Conservation (phyloP, 2,888 invertebrate genomes). For the Pammene aurita region DNA sequence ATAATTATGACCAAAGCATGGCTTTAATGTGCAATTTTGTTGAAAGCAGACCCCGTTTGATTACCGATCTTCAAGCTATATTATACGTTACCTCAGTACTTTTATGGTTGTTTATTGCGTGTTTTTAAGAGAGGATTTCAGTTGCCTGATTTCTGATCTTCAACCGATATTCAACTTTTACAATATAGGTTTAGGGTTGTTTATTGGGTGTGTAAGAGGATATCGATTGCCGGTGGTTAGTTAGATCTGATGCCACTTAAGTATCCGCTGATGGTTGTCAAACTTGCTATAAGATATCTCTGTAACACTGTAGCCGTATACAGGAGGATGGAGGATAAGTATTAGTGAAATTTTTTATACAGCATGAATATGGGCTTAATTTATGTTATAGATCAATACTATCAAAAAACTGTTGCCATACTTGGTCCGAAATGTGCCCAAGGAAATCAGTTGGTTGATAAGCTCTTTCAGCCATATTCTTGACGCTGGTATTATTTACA, state of each 20-base stretch:
- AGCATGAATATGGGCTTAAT: too few species aligned
- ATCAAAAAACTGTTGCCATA: too few species aligned
- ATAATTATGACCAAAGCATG: constrained; percentile 48
- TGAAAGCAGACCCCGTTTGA: constrained; percentile 45
- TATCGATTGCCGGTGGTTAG: constrained; percentile 45
- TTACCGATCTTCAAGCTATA: background rate
- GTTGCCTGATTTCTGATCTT: constrained; percentile 42
- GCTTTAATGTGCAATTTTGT: constrained; percentile 53
- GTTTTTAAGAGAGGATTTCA: constrained; percentile 41
- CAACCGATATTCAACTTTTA: background rate
- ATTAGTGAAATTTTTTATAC: too few species aligned
- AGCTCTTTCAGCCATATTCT: too few species aligned
- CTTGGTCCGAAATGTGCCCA: too few species aligned
- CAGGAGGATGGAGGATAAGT: background rate
- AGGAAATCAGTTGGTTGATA: too few species aligned
- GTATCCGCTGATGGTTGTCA: constrained; percentile 56
- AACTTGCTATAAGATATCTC: constrained; percentile 44
- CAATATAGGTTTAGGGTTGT: constrained; percentile 19
- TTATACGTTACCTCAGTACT: background rate
- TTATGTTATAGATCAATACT: too few species aligned
- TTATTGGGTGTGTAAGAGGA: constrained; percentile 39
- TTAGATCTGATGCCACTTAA: constrained; percentile 48
- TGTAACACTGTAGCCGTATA: constrained; percentile 2
- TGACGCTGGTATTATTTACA: too few species aligned
- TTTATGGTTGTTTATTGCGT: constrained; percentile 39